Conservation (phyloP, 1,140 invertebrate species). For the Agrypnia vestita region DNA sequence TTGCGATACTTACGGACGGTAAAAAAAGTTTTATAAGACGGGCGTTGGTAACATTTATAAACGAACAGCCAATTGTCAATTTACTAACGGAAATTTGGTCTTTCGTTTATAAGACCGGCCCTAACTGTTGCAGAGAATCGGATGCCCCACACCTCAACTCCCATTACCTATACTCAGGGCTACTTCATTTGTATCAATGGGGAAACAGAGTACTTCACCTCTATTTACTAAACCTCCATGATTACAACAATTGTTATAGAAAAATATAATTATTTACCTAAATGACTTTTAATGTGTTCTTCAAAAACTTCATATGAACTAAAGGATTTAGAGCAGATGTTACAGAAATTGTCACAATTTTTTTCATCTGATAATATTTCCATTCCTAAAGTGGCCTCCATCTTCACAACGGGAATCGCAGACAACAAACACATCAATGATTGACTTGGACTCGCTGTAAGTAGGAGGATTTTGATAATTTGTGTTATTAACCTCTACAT, state of each 20-base stretch:
- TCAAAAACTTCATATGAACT: slow-evolving; percentile 46
- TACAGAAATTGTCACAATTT: slow-evolving; percentile 44
- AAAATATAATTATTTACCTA: slow-evolving; percentile 26
- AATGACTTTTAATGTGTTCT: slow-evolving; percentile 52
- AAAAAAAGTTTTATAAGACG: too few species aligned
- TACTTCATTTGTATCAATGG: too few species aligned
- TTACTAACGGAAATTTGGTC: too few species aligned
- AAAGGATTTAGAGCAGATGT: slow-evolving; percentile 50
- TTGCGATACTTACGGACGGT: too few species aligned
- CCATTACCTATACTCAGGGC: too few species aligned
- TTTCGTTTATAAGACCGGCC: too few species aligned
- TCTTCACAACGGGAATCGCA: slow-evolving; percentile 22
- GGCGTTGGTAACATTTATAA: too few species aligned
- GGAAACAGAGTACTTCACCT: too few species aligned
- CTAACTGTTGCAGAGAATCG: too few species aligned
- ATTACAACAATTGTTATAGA: background rate
- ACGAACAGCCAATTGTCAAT: too few species aligned
- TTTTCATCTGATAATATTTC: slow-evolving; percentile 45
- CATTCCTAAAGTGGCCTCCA: slow-evolving; percentile 23
- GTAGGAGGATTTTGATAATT: slow-evolving; percentile 13
- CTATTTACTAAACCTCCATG: too few species aligned
- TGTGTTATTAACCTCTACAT: slow-evolving; percentile 19
- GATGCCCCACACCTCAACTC: too few species aligned
- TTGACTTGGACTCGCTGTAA: slow-evolving; percentile 6
- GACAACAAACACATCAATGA: slow-evolving; percentile 31